phyloP scores from a whole-genome alignment of 2,797 vertebrate genomes.

The Falco rusticolus region DNA sequence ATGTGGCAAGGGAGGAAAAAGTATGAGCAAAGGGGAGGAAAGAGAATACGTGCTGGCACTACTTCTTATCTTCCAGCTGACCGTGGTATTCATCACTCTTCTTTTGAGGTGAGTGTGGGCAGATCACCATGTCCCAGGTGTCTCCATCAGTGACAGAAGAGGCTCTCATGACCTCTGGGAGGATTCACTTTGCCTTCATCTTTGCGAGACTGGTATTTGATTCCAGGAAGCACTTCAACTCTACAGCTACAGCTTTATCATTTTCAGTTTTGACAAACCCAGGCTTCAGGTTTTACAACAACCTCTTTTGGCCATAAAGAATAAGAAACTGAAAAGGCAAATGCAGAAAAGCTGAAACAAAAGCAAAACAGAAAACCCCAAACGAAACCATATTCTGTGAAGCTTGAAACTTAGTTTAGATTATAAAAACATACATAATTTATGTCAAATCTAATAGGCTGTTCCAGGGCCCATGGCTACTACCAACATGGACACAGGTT shows the following conservation, averaged over 20 bases:
- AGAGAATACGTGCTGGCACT: background rate
- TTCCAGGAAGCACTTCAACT: background rate
- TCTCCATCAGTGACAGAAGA: background rate
- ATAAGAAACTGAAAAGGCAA: background rate
- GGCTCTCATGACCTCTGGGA: background rate
- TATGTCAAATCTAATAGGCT: background rate
- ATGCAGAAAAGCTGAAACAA: background rate
- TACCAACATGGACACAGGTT: background rate
- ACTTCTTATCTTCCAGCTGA: background rate
- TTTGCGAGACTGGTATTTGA: background rate
- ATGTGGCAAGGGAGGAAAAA: too few species aligned
- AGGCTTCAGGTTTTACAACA: background rate
- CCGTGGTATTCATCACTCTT: background rate
- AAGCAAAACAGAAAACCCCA: background rate
- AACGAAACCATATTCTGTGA: background rate
- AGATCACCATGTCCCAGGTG: background rate
- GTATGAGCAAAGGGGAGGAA: background rate
- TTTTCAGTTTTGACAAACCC: background rate
- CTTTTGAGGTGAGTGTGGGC: background rate
- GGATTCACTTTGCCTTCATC: background rate
- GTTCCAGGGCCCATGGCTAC: background rate
- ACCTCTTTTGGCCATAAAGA: background rate
- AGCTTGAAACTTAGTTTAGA: background rate
- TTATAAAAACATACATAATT: background rate
- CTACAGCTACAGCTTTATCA: background rate